Evolutionary conservation across 2,888 invertebrate genomes (phyloP), one percentile per base, ranked within the genome.

Genomic region (Conops quadrifasciatus): DNA sequence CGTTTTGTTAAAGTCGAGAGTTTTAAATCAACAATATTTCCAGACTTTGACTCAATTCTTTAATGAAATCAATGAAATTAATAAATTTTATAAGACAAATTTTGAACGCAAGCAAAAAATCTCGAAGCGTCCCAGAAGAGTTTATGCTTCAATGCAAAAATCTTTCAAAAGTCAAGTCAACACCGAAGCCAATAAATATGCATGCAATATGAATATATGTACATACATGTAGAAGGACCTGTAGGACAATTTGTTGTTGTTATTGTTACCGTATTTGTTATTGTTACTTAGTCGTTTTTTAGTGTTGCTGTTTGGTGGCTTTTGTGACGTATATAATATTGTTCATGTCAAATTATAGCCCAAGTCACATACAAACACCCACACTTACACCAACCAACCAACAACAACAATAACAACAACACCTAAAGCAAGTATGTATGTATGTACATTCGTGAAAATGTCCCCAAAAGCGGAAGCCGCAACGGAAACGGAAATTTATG

Each of bases 401-500:
- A 24, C 26, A 26, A 19, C 13, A 9, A 45, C 58, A 67, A 13
- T 9, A 56, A 45, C 67, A 45, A 21, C 7, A n/a, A 11, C 49
- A n/a, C 49, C 19, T 26, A 58, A 13, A 28, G 4, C 24, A n/a
- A n/a, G n/a, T n/a, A n/a, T n/a, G n/a, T n/a, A n/a, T n/a, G n/a
- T n/a, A n/a, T n/a, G 13, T 15, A 26, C 28, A 28, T 26, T 15
- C 66, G 2, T 19, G 19, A 19, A 51, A 43, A 21, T 62, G 60
- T 51, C 28, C 28, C 49, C 36, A 60, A 62, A 60, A 67, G 30
- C 62, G 53, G 60, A 53, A 56, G 53, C 66, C 13, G 43, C 49
- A 51, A 62, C 60, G 51, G 62, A 67, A 67, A 47, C 49, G 67
- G 51, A 68, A 68, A 68, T 68, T 68, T 68, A 68, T 68, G 68